Percentiles rank a stretch among this genome's conserved stretches.
These are phyloP conservation scores for Brachypteracias leptosomus DNA, from an alignment of 2,113 vertebrate species.

Conservation along the genomic window DNA sequence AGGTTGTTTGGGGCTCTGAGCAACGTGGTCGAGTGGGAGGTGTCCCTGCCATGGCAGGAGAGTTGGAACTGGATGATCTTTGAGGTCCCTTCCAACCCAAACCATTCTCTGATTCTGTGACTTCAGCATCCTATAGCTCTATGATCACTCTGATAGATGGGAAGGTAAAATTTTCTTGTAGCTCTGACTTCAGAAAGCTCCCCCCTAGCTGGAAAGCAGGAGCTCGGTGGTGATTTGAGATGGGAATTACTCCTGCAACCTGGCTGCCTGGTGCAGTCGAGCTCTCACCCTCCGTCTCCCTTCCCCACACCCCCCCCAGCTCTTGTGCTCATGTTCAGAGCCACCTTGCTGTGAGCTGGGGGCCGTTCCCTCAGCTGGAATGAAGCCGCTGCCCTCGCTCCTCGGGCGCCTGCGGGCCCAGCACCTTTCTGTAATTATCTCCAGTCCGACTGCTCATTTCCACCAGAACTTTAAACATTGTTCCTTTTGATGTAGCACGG, in stretches of 20 bases:
- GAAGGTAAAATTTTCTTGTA: neutral
- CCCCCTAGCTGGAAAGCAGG: neutral
- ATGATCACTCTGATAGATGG: no score
- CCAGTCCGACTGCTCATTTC: slow-evolving; percentile 64
- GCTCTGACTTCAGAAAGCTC: neutral
- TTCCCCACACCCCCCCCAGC: neutral
- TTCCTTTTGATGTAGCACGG: slow-evolving; percentile 74
- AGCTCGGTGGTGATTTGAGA: neutral
- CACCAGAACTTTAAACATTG: slow-evolving; percentile 79
- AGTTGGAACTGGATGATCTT: no score
- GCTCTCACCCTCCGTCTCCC: neutral
- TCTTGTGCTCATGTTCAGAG: fast-evolving
- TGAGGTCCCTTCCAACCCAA: no score
- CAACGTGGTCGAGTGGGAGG: no score
- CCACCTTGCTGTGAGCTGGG: neutral
- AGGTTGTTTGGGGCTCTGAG: no score
- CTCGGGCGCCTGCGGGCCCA: neutral
- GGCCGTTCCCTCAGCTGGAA: neutral
- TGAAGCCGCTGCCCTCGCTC: neutral
- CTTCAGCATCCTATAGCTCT: neutral
- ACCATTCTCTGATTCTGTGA: no score
- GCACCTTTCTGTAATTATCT: slow-evolving; percentile 63
- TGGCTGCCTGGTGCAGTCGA: neutral
- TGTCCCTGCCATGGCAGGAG: no score
- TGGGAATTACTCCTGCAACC: neutral